Conservation (phyloP, 2,797 vertebrate genomes). For the Leptatherina wallacei region DNA sequence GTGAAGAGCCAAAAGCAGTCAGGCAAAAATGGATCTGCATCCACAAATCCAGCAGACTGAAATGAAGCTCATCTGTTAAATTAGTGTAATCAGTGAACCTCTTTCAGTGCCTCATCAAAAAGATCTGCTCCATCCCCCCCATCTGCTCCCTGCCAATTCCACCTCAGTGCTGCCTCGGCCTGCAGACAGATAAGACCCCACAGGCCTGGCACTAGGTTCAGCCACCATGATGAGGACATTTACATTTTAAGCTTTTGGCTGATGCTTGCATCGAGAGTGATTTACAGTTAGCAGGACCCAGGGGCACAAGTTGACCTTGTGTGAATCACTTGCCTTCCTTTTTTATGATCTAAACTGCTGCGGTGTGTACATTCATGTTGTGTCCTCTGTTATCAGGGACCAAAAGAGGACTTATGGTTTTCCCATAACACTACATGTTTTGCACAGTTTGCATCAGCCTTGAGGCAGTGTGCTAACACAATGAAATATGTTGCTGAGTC, state of each 20-base stretch:
- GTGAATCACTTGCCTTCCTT: constrained; percentile 39
- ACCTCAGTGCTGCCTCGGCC: constrained; percentile 11
- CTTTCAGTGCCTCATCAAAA: constrained; percentile 43
- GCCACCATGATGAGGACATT: constrained; percentile 53
- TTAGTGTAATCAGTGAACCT: constrained; percentile 50
- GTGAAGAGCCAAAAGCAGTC: neutral
- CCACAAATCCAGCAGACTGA: constrained; percentile 31
- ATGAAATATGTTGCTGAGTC: constrained; percentile 15
- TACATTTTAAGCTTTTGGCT: constrained; percentile 63
- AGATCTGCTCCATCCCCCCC: constrained; percentile 37
- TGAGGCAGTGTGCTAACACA: constrained; percentile 15
- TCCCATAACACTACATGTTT: constrained; percentile 3
- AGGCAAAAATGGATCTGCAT: neutral
- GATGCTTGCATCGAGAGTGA: constrained; percentile 31
- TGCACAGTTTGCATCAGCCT: constrained; percentile 24
- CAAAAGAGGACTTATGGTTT: constrained; percentile 4
- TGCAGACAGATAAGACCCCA: constrained; percentile 36
- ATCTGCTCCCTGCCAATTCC: constrained; percentile 55
- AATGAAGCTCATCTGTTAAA: constrained; percentile 59
- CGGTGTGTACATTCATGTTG: neutral
- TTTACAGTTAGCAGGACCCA: constrained; percentile 42
- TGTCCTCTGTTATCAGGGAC: constrained; percentile 19
- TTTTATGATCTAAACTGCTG: constrained; percentile 16
- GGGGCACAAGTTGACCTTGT: constrained; percentile 46
- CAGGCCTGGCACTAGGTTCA: constrained; percentile 50